Evolutionary conservation across 2,113 vertebrate genomes (phyloP), one percentile per base, ranked within the genome.

Genomic region (Corythaeola cristata): DNA sequence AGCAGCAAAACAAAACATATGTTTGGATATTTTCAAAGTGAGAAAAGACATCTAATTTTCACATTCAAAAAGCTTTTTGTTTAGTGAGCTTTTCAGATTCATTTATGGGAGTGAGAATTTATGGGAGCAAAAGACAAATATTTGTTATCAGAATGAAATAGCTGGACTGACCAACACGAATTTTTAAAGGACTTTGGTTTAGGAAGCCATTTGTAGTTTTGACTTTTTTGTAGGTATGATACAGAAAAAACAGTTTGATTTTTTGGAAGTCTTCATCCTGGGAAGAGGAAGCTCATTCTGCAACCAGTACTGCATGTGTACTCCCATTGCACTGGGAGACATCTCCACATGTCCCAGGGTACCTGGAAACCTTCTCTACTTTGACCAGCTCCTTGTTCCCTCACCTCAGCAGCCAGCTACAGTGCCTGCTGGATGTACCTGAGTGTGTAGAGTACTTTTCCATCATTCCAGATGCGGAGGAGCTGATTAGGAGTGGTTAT

Each of bases 401-500:
- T 71, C 59, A 53, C 37, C 24, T 55, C 58, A 39, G 50, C 78
- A 85, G 49, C 35, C 50, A 88, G 39, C 47, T 26, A 14, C 30
- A 21, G 90, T 21, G 52, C 20, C 37, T 67, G 47, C 62, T 68
- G 86, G 32, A 56, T 67, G n/a, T 97, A 98, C 98, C 98, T 98
- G 96, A 98, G 97, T 0, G 98, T 98, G 92, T 98, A 98, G 91
- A 98, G 96, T 84, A 98, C 98, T 92, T 98, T 98, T 63, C 98
- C 98, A 1, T 98, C 97, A 21, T 97, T 98, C 98, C 98, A 97
- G 95, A 98, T 98, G 85, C 98, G 96, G 72, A 98, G 97, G 90
- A 98, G 98, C 94, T 98, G 98, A 59, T 98, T 98, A 23, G 98
- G 98, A 33, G 97, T 97, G 88, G 98, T 98, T 89, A 98, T 97